Base-by-base conservation (phyloP, 2,113 vertebrate genomes). In the Mesoclemmys tuberculata region DNA sequence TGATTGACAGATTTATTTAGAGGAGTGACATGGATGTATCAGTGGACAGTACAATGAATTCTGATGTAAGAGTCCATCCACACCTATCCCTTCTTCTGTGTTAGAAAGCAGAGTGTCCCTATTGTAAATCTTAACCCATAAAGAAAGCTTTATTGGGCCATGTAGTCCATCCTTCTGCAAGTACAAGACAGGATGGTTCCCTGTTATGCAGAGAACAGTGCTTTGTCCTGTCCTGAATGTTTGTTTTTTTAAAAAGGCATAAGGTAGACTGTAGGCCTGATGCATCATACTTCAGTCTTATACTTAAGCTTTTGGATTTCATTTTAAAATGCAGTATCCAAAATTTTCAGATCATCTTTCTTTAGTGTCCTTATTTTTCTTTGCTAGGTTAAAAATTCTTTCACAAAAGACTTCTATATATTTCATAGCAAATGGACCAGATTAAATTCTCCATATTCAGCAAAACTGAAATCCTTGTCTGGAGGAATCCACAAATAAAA, bases 201-300 rank as follows among this genome's bases (percentile, higher is more conserved):
- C 19, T 79, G n/a, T 13, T 80, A 0, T 5, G 74, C 18, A 3
- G 10, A 84, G 7, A 7, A 18, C 10, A 86, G 2, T 4, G 91
- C 0, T 10, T 89, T 54, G 5, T 49, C 61, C 31, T n/a, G 0
- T 22, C 74, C 52, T 41, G 2, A 0, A 11, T 1, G 11, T 24
- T 31, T 35, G 5, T 61, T 61, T 61, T 61, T 77, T 41, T 10
- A 49, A 49, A 12, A 35, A 89, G 61, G 81, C 75, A 2, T 12
- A 52, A 49, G 44, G 16, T 35, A 58, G 84, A 55, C n/a, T 55
- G 16, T 54, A 82, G 21, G 78, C 3, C 27, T 21, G 64, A 27
- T 46, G 2, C 6, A 10, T 16, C 41, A 5, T 1, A 48, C 1
- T 46, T 35, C 94, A 87, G 2, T 35, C 27, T 22, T 56, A 31